Conservation (phyloP, 2,113 vertebrate species). For the Paramisgurnus dabryanus region DNA sequence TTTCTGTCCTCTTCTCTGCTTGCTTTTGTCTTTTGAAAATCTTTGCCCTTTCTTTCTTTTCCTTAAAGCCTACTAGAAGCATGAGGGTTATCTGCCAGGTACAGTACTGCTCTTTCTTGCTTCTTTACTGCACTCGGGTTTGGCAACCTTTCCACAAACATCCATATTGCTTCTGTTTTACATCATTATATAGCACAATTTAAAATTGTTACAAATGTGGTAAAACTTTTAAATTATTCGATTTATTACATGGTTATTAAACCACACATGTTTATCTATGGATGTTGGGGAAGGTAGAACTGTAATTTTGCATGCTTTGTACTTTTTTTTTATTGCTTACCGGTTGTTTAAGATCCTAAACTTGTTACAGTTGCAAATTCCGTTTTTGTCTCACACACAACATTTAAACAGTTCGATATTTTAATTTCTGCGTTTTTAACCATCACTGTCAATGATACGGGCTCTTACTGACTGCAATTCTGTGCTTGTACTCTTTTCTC, state of each 20-base stretch:
- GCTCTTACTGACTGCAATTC: too few relatives aligned
- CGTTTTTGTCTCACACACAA: not conserved
- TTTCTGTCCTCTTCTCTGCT: constrained; percentile 69
- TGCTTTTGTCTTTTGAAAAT: constrained; percentile 85
- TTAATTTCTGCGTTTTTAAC: constrained; percentile 8
- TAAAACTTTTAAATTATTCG: too few relatives aligned
- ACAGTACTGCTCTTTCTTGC: constrained; percentile 84
- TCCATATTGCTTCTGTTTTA: constrained; percentile 34
- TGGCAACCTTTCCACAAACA: constrained; percentile 67
- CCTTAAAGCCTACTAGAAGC: constrained; percentile 99
- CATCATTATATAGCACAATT: not conserved
- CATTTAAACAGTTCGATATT: not conserved
- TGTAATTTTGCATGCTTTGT: constrained; percentile 25
- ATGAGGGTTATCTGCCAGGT: constrained; percentile 99
- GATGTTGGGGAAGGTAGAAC: constrained; percentile 41
- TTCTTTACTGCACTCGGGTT: constrained; percentile 71
- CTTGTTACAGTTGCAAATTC: constrained; percentile 38
- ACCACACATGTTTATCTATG: constrained; percentile 54
- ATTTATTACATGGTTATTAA: not conserved
- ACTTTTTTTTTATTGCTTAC: not conserved
- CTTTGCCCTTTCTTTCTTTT: constrained; percentile 87
- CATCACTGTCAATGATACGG: not conserved
- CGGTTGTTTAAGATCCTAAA: not conserved
- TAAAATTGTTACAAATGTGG: too few relatives aligned
- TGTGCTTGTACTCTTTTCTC: not conserved